phyloP scores from a whole-genome alignment of 2,888 invertebrate species.

The Dinocampus coccinellae region DNA sequence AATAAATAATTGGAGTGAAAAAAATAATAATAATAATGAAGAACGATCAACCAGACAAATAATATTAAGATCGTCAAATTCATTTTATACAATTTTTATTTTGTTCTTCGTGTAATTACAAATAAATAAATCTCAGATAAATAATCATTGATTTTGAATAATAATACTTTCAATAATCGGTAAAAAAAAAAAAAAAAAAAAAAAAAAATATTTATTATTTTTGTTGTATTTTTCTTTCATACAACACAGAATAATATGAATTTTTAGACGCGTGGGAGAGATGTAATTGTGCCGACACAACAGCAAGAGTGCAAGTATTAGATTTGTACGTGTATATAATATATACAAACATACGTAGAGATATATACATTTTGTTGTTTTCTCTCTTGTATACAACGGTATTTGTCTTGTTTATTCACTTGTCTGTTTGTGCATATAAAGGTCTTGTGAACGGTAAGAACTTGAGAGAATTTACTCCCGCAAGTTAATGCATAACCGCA shows the following conservation, averaged over 20 bases:
- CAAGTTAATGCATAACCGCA: neutral
- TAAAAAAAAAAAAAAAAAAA: neutral
- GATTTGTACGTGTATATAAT: neutral
- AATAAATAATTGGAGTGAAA: too few species aligned
- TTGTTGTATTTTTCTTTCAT: neutral
- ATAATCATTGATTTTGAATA: too few species aligned
- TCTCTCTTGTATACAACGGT: neutral
- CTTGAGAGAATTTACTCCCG: slow-evolving; percentile 19
- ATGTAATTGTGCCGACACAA: slow-evolving; percentile 6
- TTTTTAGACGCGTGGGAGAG: slow-evolving; percentile 21
- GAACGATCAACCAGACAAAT: too few species aligned
- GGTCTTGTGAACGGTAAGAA: slow-evolving; percentile 45
- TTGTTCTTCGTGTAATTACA: too few species aligned
- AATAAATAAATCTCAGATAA: too few species aligned
- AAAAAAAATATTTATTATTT: neutral
- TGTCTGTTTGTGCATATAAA: slow-evolving; percentile 34
- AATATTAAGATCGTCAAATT: too few species aligned
- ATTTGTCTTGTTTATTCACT: slow-evolving; percentile 5
- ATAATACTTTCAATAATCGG: too few species aligned
- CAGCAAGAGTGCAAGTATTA: slow-evolving; percentile 37
- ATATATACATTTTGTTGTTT: slow-evolving; percentile 33
- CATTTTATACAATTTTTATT: too few species aligned
- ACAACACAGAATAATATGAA: neutral
- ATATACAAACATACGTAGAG: neutral
- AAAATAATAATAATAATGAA: too few species aligned